A percentile compares a stretch with the other conserved stretches of the same genome.
phyloP scores from a whole-genome alignment of 2,113 vertebrate species.

The Xenopus laevis region DNA sequence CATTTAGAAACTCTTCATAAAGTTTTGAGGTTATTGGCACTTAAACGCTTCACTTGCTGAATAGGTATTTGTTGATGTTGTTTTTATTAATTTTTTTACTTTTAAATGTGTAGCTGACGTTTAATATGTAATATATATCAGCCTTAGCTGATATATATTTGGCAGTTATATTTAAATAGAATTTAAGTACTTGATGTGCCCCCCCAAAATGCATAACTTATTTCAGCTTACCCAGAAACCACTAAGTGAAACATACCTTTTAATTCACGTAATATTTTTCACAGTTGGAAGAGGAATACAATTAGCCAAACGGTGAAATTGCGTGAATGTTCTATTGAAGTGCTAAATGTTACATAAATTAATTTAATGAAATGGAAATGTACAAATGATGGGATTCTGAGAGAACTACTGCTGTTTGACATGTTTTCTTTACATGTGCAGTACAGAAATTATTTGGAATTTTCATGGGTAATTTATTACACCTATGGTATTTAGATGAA shows the following conservation, averaged over 20 bases:
- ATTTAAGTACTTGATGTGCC: background rate
- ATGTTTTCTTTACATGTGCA: background rate
- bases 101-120: no score
- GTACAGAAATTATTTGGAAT: background rate
- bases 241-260: slow-evolving; percentile 4
- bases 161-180: no score
- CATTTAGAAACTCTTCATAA: no score
- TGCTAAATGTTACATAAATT: slow-evolving; percentile 2
- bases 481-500: background rate
- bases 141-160: no score
- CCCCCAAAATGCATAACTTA: slow-evolving; percentile 6
- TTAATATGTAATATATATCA: no score
- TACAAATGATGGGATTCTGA: background rate
- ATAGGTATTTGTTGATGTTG: no score
- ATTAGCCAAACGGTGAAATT: slow-evolving; percentile 18
- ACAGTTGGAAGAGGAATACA: slow-evolving; percentile 2
- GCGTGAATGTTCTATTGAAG: slow-evolving; percentile 9
- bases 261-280: slow-evolving; percentile 18
- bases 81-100: no score
- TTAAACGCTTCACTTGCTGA: no score
- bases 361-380: slow-evolving; percentile 20
- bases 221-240: background rate
- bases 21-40: no score
- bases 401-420: background rate
- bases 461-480: background rate